Conservation (phyloP, 1,140 invertebrate genomes). For the Heliconius hewitsoni region DNA sequence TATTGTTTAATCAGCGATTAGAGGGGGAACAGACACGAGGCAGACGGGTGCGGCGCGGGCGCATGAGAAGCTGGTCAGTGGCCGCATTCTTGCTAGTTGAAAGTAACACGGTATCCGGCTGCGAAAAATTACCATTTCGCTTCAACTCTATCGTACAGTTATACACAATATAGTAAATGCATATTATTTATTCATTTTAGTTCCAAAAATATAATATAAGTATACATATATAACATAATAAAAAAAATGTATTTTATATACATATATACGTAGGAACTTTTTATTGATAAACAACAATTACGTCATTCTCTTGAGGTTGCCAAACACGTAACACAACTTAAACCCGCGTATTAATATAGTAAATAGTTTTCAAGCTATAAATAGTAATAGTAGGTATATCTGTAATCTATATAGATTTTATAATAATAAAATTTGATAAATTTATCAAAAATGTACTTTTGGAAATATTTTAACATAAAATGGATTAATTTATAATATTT, state of each 20-base stretch:
- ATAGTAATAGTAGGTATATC: no score
- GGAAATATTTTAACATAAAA: background rate
- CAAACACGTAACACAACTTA: conserved; percentile 18
- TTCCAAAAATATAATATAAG: no score
- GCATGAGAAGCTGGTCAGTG: conserved; percentile 69
- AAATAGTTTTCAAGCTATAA: no score
- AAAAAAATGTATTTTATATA: background rate
- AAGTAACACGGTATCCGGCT: conserved; percentile 76
- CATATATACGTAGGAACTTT: background rate
- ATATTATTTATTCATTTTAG: background rate
- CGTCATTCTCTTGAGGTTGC: conserved; percentile 24
- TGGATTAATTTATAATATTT: no score
- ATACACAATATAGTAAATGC: conserved; percentile 13
- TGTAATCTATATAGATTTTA: no score
- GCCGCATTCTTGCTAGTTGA: conserved; percentile 77
- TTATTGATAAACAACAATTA: conserved; percentile 23
- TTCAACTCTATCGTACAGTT: conserved; percentile 8
- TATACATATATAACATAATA: no score
- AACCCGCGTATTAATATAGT: background rate
- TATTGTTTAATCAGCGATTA: conserved; percentile 33
- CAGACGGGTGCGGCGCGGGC: conserved; percentile 60
- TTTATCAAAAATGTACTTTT: background rate
- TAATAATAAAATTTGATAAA: no score
- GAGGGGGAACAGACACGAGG: conserved; percentile 40
- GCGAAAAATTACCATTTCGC: conserved; percentile 74